These are phyloP conservation scores for Coendou prehensilis DNA, from an alignment of 2,797 vertebrate genomes.

Conservation along the genomic window DNA sequence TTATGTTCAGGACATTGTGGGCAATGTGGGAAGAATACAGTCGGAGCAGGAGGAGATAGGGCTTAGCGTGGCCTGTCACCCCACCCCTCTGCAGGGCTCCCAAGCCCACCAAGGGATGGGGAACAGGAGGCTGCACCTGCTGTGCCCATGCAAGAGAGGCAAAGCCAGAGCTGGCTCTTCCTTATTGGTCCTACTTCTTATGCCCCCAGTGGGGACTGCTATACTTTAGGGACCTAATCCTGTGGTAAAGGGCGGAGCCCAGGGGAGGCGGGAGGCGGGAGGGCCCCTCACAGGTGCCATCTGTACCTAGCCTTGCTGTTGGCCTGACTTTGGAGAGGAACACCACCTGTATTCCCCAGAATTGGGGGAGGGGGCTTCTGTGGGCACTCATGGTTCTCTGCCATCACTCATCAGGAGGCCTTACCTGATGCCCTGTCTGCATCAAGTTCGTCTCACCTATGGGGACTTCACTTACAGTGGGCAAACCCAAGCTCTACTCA, in stretches of 20 bases:
- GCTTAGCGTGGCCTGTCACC: neutral
- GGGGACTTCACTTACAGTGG: neutral
- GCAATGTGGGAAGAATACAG: neutral
- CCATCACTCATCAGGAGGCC: neutral
- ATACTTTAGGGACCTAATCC: neutral
- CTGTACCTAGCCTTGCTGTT: neutral
- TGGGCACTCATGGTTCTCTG: neutral
- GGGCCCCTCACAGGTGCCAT: neutral
- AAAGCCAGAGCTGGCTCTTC: neutral
- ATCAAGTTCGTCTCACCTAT: neutral
- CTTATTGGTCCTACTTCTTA: neutral
- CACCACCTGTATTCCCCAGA: neutral
- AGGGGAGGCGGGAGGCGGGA: neutral
- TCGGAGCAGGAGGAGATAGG: neutral
- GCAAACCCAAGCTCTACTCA: neutral
- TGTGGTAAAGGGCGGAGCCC: neutral
- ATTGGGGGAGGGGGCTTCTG: neutral
- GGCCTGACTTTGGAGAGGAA: conserved; percentile 2
- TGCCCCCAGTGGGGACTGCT: neutral
- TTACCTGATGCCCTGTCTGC: neutral
- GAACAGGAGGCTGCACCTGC: neutral
- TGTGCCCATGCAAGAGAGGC: neutral
- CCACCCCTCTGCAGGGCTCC: neutral
- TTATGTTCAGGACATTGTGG: neutral
- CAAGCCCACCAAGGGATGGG: neutral